These are phyloP conservation scores for Prionchulus punctatus DNA, from an alignment of 2,888 invertebrate genomes.

Conservation along the genomic window DNA sequence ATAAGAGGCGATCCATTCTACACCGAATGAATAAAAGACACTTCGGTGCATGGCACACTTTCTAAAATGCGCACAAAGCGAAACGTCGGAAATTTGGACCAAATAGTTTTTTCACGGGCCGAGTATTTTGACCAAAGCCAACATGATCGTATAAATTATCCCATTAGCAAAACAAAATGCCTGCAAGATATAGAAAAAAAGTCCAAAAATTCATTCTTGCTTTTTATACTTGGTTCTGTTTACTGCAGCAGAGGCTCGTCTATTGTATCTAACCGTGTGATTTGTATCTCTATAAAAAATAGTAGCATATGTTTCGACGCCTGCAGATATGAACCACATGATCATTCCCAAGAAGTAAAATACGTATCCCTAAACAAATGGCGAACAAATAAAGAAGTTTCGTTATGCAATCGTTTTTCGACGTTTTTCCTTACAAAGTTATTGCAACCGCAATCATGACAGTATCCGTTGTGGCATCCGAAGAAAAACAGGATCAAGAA, in stretches of 20 bases:
- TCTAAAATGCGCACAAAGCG: too few species aligned
- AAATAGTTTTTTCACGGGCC: not conserved
- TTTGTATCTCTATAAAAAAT: not conserved
- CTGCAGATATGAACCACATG: not conserved
- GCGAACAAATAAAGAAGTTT: not conserved
- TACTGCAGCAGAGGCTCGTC: not conserved
- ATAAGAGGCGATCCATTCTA: too few species aligned
- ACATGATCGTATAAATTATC: not conserved
- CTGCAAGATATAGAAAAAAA: not conserved
- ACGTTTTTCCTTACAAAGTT: not conserved
- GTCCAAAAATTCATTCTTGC: not conserved
- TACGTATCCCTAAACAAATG: not conserved
- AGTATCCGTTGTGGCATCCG: not conserved
- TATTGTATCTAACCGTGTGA: not conserved
- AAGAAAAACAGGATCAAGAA: not conserved
- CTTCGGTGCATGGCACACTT: too few species aligned
- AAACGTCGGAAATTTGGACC: too few species aligned
- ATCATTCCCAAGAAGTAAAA: not conserved
- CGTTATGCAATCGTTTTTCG: not conserved
- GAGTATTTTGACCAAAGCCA: not conserved
- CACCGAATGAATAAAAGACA: too few species aligned
- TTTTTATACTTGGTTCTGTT: not conserved
- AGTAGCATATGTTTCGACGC: not conserved
- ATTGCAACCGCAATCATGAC: not conserved
- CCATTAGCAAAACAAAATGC: conserved; percentile 1